Conservation (phyloP, 1,140 invertebrate species). For the Drosophila novamexicana region DNA sequence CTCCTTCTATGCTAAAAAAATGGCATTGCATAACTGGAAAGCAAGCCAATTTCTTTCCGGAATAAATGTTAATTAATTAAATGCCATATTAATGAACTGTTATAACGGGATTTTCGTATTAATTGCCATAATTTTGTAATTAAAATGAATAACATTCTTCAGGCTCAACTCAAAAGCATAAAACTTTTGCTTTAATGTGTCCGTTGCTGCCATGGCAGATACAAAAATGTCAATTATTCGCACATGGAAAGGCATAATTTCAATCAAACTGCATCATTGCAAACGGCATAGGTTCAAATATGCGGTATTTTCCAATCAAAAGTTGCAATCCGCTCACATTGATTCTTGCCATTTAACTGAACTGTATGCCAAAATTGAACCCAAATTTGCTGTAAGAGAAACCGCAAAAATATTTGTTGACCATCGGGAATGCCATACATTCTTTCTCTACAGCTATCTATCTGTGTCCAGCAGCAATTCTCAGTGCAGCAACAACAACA, state of each 20-base stretch:
- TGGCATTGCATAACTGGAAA: no score
- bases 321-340: neutral
- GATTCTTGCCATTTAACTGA: neutral
- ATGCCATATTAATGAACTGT: neutral
- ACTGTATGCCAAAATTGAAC: neutral
- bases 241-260: no score
- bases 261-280: neutral
- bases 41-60: no score
- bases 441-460: neutral
- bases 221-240: no score
- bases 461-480: constrained; percentile 31
- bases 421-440: neutral
- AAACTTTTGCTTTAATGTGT: no score
- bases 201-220: no score
- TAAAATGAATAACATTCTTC: neutral
- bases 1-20: no score
- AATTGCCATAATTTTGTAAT: neutral
- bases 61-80: neutral
- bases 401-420: constrained; percentile 1
- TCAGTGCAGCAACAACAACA: constrained; percentile 5
- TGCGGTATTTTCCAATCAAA: neutral
- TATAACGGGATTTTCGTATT: neutral
- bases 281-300: neutral
- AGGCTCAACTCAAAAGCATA: no score
- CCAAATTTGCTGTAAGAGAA: neutral